Evolutionary conservation across 2,113 vertebrate genomes (phyloP), one percentile per base, ranked within the genome.

Genomic region (Enhydra lutris): DNA sequence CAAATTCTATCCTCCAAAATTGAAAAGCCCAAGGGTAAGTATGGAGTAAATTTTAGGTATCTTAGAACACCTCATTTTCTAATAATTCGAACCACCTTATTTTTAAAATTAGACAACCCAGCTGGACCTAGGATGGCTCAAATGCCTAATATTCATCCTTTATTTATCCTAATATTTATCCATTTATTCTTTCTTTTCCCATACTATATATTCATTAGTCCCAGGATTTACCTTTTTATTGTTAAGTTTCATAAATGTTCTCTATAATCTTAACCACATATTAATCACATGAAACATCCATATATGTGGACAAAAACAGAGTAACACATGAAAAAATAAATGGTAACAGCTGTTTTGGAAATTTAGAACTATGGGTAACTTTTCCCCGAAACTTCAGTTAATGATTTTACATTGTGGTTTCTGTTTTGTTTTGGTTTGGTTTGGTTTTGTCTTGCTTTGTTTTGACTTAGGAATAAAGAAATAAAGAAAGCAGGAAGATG

Each of bases 321-420:
- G 7, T 18, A 81, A 91, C 21, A 95, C 15, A 50, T 87, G n/a
- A 67, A 92, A 95, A 95, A 83, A 94, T 18, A 95, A 95, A 83
- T 42, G 24, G 84, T 94, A 91, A 34, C 2, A 52, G 24, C 36
- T 94, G 24, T 61, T 90, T 87, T 83, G 52, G 18, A 82, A 21
- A 94, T 1, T 63, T 78, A 93, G 17, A 91, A 67, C 6, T 80
- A 63, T 34, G 14, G 13, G 47, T 80, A 80, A 88, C 4, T 80
- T 61, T 93, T 2, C 34, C 14, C 69, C 18, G 24, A 73, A 93
- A 88, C 45, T 74, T 89, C 26, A 86, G 21, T 39, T 89, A 83
- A 80, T 83, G 50, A 55, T 92, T 95, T 82, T 55, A 86, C 2
- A 69, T 34, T 23, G 10, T 55, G 67, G 67, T 69, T n/a, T 36